Conservation (phyloP, 2,888 invertebrate genomes). For the Arge pagana region DNA sequence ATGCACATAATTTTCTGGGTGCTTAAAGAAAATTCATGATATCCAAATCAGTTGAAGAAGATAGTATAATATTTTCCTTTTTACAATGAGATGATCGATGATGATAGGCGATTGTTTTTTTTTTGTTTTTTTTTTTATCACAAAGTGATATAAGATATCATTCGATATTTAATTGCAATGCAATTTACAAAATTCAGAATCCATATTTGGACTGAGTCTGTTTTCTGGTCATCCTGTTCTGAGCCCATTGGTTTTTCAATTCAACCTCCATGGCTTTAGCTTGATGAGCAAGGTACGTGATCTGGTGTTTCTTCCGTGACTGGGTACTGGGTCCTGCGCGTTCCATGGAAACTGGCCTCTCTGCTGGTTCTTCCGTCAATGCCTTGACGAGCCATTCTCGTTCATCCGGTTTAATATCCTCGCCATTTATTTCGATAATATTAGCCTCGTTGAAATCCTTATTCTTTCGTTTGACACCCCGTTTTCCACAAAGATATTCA, state of each 20-base stretch:
- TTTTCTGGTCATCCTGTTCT: slow-evolving; percentile 79
- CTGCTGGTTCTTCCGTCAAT: slow-evolving; percentile 71
- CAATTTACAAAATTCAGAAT: slow-evolving; percentile 65
- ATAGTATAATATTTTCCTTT: too few relatives aligned
- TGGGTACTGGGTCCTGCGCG: slow-evolving; percentile 66
- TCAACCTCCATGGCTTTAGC: slow-evolving; percentile 95
- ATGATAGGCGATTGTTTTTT: too few relatives aligned
- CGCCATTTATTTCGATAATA: slow-evolving; percentile 82
- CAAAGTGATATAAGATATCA: too few relatives aligned
- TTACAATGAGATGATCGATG: too few relatives aligned
- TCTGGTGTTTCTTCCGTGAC: slow-evolving; percentile 90
- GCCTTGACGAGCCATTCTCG: slow-evolving; percentile 82
- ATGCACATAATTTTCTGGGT: too few relatives aligned
- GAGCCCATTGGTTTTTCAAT: slow-evolving; percentile 92
- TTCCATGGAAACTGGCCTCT: slow-evolving; percentile 58
- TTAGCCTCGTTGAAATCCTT: slow-evolving; percentile 64
- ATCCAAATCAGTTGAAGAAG: too few relatives aligned
- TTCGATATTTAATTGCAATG: too few relatives aligned
- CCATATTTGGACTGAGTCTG: slow-evolving; percentile 97
- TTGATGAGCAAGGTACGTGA: slow-evolving; percentile 91
- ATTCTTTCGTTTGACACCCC: slow-evolving; percentile 57
- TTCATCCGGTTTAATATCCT: slow-evolving; percentile 79
- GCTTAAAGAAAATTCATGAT: too few relatives aligned
- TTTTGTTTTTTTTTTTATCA: too few relatives aligned
- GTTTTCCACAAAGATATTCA: slow-evolving; percentile 53